phyloP scores from a whole-genome alignment of 1,140 invertebrate genomes.

The Drosophila saltans region DNA sequence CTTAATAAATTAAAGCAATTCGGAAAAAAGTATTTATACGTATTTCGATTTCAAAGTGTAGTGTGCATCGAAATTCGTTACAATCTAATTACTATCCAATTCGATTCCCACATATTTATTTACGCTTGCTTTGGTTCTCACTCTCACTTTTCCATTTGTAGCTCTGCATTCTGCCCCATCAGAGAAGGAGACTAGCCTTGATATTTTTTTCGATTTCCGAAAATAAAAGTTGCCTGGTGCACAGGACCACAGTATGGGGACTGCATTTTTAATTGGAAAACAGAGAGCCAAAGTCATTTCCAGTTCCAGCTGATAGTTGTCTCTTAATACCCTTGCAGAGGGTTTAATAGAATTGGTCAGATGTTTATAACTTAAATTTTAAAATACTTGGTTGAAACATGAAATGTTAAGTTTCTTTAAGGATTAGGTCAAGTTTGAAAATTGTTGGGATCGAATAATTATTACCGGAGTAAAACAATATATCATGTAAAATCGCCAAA shows the following conservation, averaged over 20 bases:
- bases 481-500: no score
- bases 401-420: no score
- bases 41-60: background rate
- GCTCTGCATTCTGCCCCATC: constrained; percentile 3
- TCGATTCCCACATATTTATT: background rate
- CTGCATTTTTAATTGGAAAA: constrained; percentile 77
- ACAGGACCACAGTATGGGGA: constrained; percentile 40
- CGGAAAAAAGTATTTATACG: no score
- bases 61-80: constrained; percentile 32
- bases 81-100: background rate
- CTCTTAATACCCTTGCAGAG: background rate
- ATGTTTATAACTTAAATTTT: no score
- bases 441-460: no score
- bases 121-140: constrained; percentile 26
- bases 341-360: no score
- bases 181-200: constrained; percentile 7
- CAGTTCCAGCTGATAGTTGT: constrained; percentile 45
- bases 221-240: constrained; percentile 65
- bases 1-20: no score
- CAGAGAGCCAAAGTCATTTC: constrained; percentile 33
- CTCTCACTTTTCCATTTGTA: constrained; percentile 56
- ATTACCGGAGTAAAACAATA: no score
- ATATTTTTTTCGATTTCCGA: constrained; percentile 75
- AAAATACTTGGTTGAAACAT: no score
- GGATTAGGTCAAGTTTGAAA: no score